These are phyloP conservation scores for Rhinogobio ventralis DNA, from an alignment of 2,797 vertebrate genomes.

Conservation along the genomic window DNA sequence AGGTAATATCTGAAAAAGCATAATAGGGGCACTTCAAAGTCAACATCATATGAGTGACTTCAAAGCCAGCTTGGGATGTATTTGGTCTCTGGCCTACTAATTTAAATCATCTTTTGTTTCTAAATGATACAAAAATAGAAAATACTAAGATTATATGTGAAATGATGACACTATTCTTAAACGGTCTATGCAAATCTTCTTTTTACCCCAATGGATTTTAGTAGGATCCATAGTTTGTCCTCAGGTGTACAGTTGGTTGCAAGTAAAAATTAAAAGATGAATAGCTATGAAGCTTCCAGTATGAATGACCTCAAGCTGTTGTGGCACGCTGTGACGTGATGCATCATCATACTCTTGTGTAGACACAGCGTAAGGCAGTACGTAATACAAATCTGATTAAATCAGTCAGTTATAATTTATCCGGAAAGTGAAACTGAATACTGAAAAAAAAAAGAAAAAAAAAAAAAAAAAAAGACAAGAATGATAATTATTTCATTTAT, in stretches of 20 bases:
- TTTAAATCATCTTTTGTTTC: not conserved
- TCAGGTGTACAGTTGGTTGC: not conserved
- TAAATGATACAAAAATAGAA: not conserved
- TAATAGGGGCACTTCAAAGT: not conserved
- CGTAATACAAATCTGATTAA: conserved; percentile 1
- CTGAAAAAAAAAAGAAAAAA: not conserved
- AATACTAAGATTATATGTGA: not conserved
- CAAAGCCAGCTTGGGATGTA: not conserved
- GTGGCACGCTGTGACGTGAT: not conserved
- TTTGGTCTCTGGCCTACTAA: not conserved
- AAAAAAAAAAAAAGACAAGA: conserved; percentile 22
- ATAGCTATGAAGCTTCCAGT: not conserved
- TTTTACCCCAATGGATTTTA: not conserved
- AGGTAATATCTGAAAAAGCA: not conserved
- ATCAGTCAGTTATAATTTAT: conserved; percentile 30
- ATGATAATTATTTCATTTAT: conserved; percentile 22
- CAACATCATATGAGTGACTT: not conserved
- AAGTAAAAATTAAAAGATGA: not conserved
- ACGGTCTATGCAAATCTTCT: not conserved
- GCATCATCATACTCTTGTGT: not conserved
- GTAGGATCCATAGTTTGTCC: not conserved
- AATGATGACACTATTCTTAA: not conserved
- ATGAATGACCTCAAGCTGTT: conserved; percentile 2
- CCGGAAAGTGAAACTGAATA: conserved; percentile 16
- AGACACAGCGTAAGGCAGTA: not conserved